A percentile compares a stretch with the other conserved stretches of the same genome.
These are phyloP conservation scores for Ceyx melanurus DNA, from an alignment of 2,113 vertebrate genomes.

Conservation along the genomic window DNA sequence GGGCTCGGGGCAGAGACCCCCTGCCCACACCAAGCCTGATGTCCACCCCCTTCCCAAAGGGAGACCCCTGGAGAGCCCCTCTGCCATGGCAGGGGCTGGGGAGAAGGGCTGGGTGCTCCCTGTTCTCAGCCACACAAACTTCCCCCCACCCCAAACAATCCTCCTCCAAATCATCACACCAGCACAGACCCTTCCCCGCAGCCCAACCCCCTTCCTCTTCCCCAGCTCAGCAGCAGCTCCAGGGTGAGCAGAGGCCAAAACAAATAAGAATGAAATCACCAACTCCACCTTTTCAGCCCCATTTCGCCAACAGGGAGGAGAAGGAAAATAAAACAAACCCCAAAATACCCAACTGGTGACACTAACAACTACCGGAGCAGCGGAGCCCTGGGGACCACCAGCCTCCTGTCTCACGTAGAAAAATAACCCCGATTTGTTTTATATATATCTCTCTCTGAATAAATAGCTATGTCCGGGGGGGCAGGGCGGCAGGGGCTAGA, in stretches of 20 bases:
- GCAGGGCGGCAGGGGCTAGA: constrained; percentile 65
- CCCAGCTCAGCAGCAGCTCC: neutral
- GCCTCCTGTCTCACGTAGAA: neutral
- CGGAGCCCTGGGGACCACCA: neutral
- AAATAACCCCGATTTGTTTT: neutral
- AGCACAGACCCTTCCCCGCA: neutral
- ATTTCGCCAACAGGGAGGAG: neutral
- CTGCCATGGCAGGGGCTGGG: accelerated
- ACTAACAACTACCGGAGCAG: neutral
- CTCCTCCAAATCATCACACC: neutral
- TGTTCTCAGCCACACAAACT: neutral
- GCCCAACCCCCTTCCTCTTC: neutral
- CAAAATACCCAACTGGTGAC: neutral
- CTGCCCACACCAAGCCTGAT: accelerated
- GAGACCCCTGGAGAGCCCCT: accelerated
- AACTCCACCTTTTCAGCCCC: neutral
- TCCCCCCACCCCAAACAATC: neutral
- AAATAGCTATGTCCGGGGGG: neutral
- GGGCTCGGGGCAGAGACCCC: neutral
- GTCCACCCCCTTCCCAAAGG: neutral
- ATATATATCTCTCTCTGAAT: neutral
- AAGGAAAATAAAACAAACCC: neutral
- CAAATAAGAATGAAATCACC: neutral
- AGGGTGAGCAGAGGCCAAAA: neutral
- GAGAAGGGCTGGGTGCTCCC: accelerated